phyloP scores from a whole-genome alignment of 2,888 invertebrate species.

The Agrilus cyanescens region DNA sequence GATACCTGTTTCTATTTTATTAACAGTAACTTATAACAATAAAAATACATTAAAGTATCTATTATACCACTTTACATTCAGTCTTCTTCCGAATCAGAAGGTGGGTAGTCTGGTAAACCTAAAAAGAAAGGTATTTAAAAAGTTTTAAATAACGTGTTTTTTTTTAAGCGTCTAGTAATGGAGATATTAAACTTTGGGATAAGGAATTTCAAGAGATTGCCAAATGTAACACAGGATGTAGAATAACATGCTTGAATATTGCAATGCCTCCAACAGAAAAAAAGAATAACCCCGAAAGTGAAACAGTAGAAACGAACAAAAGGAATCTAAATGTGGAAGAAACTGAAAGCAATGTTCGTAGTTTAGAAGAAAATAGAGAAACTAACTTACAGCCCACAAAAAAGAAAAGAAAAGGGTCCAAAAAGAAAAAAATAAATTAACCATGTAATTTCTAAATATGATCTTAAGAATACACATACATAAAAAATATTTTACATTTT shows the following conservation, averaged over 20 bases:
- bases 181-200: constrained; percentile 66
- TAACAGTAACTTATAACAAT: too few species aligned
- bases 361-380: too few species aligned
- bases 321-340: background rate
- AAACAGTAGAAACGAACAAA: constrained; percentile 24
- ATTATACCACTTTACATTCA: too few species aligned
- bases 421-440: constrained; percentile 26
- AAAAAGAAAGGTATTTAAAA: constrained; percentile 1
- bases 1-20: too few species aligned
- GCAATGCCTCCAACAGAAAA: constrained; percentile 31
- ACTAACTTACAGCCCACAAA: too few species aligned
- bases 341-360: too few species aligned
- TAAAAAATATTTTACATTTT: constrained; percentile 7
- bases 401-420: constrained; percentile 19
- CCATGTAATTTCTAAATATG: constrained; percentile 32
- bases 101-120: constrained; percentile 7
- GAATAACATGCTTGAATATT: constrained; percentile 61
- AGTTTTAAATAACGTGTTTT: background rate
- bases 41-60: too few species aligned
- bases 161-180: constrained; percentile 47
- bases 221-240: constrained; percentile 51
- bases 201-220: constrained; percentile 41
- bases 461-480: constrained; percentile 38
- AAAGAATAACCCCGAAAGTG: constrained; percentile 16
- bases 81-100: constrained; percentile 5